Evolutionary conservation across 2,113 vertebrate species (phyloP).

Genomic region (Tetrao urogallus): DNA sequence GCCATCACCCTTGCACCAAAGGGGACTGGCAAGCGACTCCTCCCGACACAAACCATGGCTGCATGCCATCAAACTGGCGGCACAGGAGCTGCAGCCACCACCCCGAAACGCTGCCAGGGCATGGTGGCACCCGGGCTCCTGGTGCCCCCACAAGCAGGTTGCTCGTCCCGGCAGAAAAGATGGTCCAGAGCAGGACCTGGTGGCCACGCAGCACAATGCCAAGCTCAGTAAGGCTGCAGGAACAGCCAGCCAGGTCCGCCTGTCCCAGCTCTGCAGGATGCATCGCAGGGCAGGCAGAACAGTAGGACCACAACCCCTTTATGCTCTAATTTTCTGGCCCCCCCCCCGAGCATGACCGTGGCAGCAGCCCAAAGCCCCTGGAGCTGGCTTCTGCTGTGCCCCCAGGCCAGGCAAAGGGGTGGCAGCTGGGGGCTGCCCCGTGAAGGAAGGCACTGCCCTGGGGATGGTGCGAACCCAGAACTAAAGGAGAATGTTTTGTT

Average conservation of each 20-base stretch:
- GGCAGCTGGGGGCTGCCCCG: constrained; percentile 48
- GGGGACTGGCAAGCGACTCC: not conserved
- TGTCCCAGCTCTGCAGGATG: not conserved
- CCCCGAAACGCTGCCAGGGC: accelerated
- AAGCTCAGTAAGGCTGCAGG: not conserved
- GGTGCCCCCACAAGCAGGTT: not conserved
- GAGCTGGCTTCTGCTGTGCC: not conserved
- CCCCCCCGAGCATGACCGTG: not conserved
- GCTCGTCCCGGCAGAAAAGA: not conserved
- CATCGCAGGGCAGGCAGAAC: not conserved
- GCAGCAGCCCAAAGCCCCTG: not conserved
- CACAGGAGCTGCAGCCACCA: not conserved
- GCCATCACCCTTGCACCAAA: not conserved
- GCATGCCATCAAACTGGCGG: accelerated
- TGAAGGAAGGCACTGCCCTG: constrained; percentile 40
- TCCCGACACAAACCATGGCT: accelerated
- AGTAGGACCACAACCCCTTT: not conserved
- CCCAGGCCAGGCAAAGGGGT: not conserved
- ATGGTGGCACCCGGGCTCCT: not conserved
- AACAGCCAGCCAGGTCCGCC: not conserved
- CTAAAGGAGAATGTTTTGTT: constrained; percentile 84
- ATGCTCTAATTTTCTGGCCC: constrained; percentile 32
- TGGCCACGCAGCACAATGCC: not conserved
- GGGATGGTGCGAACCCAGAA: constrained; percentile 65
- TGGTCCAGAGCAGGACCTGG: not conserved